Conservation (phyloP, 30 jellyfish, hydroid and myxozoan species). For the Cassiopea xamachana region DNA sequence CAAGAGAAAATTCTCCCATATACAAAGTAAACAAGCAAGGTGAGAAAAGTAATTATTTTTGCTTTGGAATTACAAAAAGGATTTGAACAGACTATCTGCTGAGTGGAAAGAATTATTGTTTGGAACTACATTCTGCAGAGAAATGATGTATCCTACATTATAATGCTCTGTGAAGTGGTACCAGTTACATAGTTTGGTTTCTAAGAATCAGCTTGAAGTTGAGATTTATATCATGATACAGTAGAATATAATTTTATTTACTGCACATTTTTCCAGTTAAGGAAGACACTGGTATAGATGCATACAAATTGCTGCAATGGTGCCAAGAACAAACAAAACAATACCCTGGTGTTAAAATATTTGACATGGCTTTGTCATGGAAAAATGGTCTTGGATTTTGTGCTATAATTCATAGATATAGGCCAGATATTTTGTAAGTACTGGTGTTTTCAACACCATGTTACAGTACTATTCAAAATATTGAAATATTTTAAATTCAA, state of each 20-base stretch:
- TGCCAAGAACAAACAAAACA: slow-evolving; percentile 87
- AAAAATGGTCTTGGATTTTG: slow-evolving; percentile 89
- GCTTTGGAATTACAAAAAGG: background rate
- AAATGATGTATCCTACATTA: too few relatives aligned
- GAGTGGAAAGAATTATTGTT: too few relatives aligned
- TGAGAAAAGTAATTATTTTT: background rate
- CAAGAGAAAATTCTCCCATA: background rate
- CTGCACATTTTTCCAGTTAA: background rate
- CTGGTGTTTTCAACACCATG: background rate
- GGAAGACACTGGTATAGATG: slow-evolving; percentile 73
- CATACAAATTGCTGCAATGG: slow-evolving; percentile 78
- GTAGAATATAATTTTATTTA: too few relatives aligned
- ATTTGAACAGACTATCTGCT: too few relatives aligned
- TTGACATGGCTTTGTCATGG: slow-evolving; percentile 88
- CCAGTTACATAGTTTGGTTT: too few relatives aligned
- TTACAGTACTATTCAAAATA: background rate
- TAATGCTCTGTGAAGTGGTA: too few relatives aligned
- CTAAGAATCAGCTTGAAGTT: too few relatives aligned
- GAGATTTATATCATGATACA: background rate
- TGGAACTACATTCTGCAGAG: too few relatives aligned
- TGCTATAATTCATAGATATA: slow-evolving; percentile 87
- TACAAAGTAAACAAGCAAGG: slow-evolving; percentile 39
- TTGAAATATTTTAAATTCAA: too few relatives aligned
- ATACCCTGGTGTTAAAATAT: slow-evolving; percentile 74
- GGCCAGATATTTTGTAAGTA: slow-evolving; percentile 88